Evolutionary conservation across 2,113 vertebrate genomes (phyloP).

Genomic region (Nymphicus hollandicus): DNA sequence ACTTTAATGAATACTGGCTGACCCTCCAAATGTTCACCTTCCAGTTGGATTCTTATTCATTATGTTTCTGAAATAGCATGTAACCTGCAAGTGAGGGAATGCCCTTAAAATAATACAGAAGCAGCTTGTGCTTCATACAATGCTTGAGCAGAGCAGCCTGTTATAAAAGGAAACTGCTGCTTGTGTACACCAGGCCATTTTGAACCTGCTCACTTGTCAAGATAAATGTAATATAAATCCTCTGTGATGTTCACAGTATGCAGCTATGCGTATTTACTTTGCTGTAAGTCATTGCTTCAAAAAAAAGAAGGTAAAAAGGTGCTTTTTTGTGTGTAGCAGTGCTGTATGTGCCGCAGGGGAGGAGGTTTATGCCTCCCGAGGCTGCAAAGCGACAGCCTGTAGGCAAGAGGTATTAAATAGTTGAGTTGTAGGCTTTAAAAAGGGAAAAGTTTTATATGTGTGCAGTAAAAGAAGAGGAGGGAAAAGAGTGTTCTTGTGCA

Average conservation of each 20-base stretch:
- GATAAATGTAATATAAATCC: not conserved
- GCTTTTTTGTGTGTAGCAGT: not conserved
- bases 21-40: constrained; percentile 31
- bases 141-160: not conserved
- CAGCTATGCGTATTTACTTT: not conserved
- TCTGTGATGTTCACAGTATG: fast-evolving
- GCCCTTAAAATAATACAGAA: constrained; percentile 11
- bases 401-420: not conserved
- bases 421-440: not conserved
- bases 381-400: not conserved
- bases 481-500: not conserved
- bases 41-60: constrained; percentile 18
- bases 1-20: constrained; percentile 43
- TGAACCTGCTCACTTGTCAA: not conserved
- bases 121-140: not conserved
- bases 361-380: not conserved
- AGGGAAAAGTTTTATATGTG: not conserved
- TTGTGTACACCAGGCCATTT: not conserved
- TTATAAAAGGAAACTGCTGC: not conserved
- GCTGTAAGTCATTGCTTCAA: not conserved
- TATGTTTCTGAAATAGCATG: constrained; percentile 16
- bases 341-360: not conserved
- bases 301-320: not conserved
- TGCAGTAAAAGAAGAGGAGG: not conserved
- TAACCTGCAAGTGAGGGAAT: constrained; percentile 23